Base-by-base conservation (phyloP, 2,113 vertebrate genomes). In the Archilochus colubris region DNA sequence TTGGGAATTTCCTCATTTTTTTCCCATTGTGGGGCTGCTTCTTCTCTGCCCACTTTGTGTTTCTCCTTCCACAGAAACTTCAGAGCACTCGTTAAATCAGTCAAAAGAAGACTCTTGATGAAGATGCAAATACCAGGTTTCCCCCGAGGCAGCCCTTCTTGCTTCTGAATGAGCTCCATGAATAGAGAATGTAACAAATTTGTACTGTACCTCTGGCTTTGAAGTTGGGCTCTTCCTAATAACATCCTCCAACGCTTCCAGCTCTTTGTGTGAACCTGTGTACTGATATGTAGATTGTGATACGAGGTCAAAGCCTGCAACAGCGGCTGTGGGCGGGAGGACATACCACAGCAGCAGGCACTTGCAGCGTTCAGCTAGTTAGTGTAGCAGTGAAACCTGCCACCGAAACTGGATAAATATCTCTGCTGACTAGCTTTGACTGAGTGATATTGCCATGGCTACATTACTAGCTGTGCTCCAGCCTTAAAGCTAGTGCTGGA, bases 241-340 rank as follows among this genome's bases (percentile, higher is more conserved):
- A 90, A 93, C 94, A 86, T 88, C 95, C 95, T 96, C 93, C 88
- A 90, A 94, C 69, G 86, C 94, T 95, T 93, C 64, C 90, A 96
- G 89, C 87, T 90, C 91, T 91, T 93, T 93, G 88, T 91, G 88
- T 81, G 94, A 86, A n/a, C 6, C 16, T 6, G 1, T 91, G 85
- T 88, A 70, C 90, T 93, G 92, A 96, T 95, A 64, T 83, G 94
- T 81, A 96, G 95, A 93, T 96, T 91, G 80, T 86, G 92, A 84
- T 86, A 81, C 64, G 18, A 96, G 91, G 95, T 93, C 25, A 3
- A 94, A 21, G 76, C 68, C 51, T 66, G 86, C 58, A 10, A 13
- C 18, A 3, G 70, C 4, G 2, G 43, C 81, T 4, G 96, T 90
- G 94, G 92, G 94, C 2, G 86, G 94, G 72, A 94, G 83, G 76